phyloP scores from a whole-genome alignment of 64 coral and sea anemone species.

The Astreopora myriophthalma region DNA sequence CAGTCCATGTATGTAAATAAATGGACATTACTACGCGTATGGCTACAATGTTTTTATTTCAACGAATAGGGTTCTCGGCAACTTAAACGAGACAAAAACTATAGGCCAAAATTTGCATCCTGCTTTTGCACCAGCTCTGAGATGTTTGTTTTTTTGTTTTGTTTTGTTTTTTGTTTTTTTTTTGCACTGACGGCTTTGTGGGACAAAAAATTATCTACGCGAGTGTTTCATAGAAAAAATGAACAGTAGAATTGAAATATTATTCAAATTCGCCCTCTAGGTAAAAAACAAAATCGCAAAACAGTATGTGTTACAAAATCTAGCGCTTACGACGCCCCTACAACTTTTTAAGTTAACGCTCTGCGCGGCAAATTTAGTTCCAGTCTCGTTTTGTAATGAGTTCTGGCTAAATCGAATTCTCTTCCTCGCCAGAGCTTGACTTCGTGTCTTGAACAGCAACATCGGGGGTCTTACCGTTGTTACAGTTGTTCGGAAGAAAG shows the following conservation, averaged over 20 bases:
- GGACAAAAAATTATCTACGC: no score
- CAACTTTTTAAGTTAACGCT: no score
- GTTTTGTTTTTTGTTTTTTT: no score
- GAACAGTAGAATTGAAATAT: no score
- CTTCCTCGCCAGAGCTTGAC: constrained; percentile 71
- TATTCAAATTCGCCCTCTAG: no score
- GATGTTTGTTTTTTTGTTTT: no score
- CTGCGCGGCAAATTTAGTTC: no score
- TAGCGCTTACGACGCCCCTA: no score
- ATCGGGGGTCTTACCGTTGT: constrained; percentile 68
- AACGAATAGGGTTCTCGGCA: not conserved
- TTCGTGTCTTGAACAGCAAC: constrained; percentile 78
- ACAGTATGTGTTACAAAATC: not conserved
- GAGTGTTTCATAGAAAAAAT: no score
- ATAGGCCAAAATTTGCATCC: not conserved
- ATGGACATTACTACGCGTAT: not conserved
- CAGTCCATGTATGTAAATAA: not conserved
- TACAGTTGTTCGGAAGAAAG: constrained; percentile 2
- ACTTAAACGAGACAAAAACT: not conserved
- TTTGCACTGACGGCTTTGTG: no score
- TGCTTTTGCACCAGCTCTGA: not conserved
- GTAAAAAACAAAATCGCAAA: no score
- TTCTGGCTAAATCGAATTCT: not conserved
- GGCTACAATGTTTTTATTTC: not conserved
- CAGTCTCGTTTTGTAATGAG: not conserved